Base-by-base conservation (phyloP, 2,113 vertebrate genomes). In the Eurystomus gularis region DNA sequence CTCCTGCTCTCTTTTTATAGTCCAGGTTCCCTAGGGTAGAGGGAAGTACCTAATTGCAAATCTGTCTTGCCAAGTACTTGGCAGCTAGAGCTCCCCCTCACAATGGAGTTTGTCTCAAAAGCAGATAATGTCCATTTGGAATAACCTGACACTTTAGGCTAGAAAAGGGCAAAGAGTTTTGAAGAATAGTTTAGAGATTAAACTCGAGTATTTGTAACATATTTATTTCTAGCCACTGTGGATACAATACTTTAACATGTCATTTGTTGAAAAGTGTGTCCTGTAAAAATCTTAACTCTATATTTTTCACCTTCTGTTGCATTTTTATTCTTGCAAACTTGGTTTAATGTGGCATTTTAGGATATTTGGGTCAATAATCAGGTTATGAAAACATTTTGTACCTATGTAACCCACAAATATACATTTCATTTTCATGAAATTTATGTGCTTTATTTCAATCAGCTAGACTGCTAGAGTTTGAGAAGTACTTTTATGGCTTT, bases 401-500 rank as follows among this genome's bases (percentile, higher is more conserved):
- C 13, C 35, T 54, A 19, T 31, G 7, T 49, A 54, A 33, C 19
- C n/a, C 25, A 64, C 33, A 71, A 44, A 73, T 9, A 68, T 61
- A 7, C 37, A 13, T 44, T 55, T 77, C 8, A 71, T 73, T 71
- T 92, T 84, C 33, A 72, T 40, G 16, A 87, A 37, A 31, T 61
- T 0, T 52, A 55, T 1, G 1, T 76, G 49, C 62, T 85, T 91
- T 55, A 35, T 78, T 95, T 49, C 35, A 90, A 79, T 55, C 40
- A 46, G 6, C 51, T 21, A 44, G 23, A n/a, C 68, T 61, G 52
- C 52, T 78, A 5, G 48, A 49, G 81, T 35, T 82, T 49, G 73
- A 86, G 46, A 84, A 84, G 55, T 82, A 81, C 88, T 92, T 89
- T 86, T 94, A 85, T 91, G 94, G 81, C 65, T 93, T 92, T 95